A percentile compares a stretch with the other conserved stretches of the same genome.
phyloP scores from a whole-genome alignment of 2,113 vertebrate species.

The Illadopsis cleaveri region DNA sequence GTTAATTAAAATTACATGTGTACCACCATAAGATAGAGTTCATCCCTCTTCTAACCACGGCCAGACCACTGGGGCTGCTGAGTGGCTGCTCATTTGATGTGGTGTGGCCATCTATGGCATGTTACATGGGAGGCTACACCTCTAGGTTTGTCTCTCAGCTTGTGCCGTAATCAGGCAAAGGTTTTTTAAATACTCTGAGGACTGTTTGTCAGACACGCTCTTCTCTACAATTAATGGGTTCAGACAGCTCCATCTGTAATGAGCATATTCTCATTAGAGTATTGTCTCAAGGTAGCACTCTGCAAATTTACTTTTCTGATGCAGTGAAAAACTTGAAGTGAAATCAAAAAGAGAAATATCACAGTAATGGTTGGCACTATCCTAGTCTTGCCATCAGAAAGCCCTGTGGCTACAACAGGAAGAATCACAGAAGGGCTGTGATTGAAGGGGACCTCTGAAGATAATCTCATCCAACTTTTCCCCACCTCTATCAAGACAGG shows the following conservation, averaged over 20 bases:
- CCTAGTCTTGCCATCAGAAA: neutral
- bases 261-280: neutral
- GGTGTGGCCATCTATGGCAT: neutral
- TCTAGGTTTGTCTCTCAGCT: neutral
- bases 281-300: neutral
- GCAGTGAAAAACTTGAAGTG: neutral
- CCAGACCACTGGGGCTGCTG: neutral
- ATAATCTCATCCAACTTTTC: neutral
- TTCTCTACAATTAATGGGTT: neutral
- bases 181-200: neutral
- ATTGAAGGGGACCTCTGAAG: neutral
- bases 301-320: neutral
- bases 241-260: constrained; percentile 37
- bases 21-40: neutral
- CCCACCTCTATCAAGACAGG: neutral
- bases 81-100: neutral
- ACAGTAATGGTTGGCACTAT: neutral
- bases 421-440: neutral
- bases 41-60: neutral
- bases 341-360: neutral
- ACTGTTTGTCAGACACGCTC: neutral
- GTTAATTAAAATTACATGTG: neutral
- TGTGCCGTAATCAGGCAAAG: neutral
- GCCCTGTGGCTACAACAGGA: neutral
- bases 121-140: neutral